Evolutionary conservation across 2,888 invertebrate genomes (phyloP), one percentile per base, ranked within the genome.

Genomic region (Ernsta delagoae): DNA sequence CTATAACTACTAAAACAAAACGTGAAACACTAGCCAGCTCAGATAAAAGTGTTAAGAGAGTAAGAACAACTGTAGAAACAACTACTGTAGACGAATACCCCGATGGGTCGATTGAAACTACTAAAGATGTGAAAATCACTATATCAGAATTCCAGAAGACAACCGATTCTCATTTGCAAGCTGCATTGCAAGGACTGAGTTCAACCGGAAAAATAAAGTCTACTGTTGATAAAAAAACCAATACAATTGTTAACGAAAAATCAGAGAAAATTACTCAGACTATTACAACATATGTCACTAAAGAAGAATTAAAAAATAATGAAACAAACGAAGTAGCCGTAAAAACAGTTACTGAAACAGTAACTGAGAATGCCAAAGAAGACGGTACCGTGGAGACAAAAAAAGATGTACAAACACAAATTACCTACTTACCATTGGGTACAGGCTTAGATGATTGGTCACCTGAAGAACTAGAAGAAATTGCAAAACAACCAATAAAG

Each of bases 1-100:
- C 85, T 71, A 86, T 92, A 3, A 92, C 91, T 24, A 93, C 90
- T 31, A 90, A 88, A 78, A 94, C 93, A 7, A 93, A 86, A 75
- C 85, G 87, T 24, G 94, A 94, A 78, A 92, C 90, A 16, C 82
- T 94, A 72, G 85, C 93, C 62, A 95, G 94, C 70, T 84, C 85
- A 62, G 94, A 95, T 73, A 83, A 83, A 71, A 89, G 84, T 80
- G 94, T 94, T 56, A 94, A 94, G 83, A 93, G 95, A 31, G 89
- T 95, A 65, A 92, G 95, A 75, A 94, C 95, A 57, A 94, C 95
- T 9, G 87, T 94, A 59, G 95, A 94, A 78, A 94, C 93, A 0
- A 86, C 84, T 6, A 92, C 90, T 24, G 84, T 91, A 3, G 93
- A 93, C 75, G 89, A 88, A 77, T 92, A 87, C 75, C 92, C 93